Conservation (phyloP, 2,797 vertebrate species). For the Lepilemur ruficaudatus region DNA sequence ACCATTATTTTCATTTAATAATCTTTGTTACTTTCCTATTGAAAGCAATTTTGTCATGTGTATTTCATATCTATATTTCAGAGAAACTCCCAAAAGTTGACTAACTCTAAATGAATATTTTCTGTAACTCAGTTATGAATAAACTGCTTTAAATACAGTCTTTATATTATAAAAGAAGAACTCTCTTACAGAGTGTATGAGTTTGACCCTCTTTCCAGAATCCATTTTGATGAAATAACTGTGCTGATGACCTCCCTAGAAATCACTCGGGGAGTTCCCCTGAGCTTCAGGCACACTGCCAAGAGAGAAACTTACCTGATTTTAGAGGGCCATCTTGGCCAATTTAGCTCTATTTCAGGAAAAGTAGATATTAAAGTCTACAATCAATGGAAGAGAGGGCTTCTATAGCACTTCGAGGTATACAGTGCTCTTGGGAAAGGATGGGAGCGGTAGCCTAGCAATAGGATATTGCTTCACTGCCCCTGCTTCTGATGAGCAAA, state of each 20-base stretch:
- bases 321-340: background rate
- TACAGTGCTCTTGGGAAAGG: background rate
- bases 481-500: background rate
- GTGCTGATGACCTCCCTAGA: background rate
- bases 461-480: background rate
- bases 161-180: background rate
- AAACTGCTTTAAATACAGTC: background rate
- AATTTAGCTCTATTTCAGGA: constrained; percentile 16
- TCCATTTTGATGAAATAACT: background rate
- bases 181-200: background rate
- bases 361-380: background rate
- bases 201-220: background rate
- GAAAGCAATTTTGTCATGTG: background rate
- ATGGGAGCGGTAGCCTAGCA: background rate
- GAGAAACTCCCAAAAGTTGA: background rate
- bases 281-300: background rate
- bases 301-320: background rate
- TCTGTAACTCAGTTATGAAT: background rate
- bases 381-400: background rate
- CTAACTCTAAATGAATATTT: background rate
- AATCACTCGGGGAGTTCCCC: background rate
- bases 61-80: background rate
- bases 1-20: background rate
- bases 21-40: background rate
- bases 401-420: background rate